phyloP scores from a whole-genome alignment of 2,113 vertebrate species.

The Erythrocercus mccallii region DNA sequence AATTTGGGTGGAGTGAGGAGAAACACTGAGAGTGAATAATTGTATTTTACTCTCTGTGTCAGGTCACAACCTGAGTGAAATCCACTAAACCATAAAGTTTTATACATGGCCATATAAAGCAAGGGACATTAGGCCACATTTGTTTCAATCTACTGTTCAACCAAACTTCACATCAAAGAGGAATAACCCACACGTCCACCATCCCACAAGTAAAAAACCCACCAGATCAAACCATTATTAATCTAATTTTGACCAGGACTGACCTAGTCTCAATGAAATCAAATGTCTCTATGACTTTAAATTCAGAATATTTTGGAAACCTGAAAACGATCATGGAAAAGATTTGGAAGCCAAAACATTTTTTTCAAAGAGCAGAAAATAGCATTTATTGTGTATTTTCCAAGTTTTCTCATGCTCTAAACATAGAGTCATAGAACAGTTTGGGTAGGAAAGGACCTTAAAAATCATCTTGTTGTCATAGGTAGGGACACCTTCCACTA shows the following conservation, averaged over 20 bases:
- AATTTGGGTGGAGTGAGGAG: not conserved
- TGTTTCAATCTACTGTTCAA: not conserved
- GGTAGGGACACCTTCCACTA: not conserved
- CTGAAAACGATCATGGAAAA: not conserved
- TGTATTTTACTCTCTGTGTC: not conserved
- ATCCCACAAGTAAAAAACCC: not conserved
- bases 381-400: not conserved
- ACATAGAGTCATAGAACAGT: not conserved
- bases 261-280: not conserved
- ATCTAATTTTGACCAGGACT: not conserved
- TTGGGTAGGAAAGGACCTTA: not conserved
- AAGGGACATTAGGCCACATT: not conserved
- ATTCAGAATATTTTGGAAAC: not conserved
- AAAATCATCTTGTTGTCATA: not conserved
- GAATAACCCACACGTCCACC: not conserved
- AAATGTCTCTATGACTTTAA: not conserved
- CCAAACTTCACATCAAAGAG: not conserved
- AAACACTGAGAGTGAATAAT: not conserved
- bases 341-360: not conserved
- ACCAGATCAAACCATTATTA: not conserved
- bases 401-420: not conserved
- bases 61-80: not conserved
- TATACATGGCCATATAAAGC: not conserved
- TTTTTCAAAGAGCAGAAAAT: not conserved
- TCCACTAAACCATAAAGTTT: not conserved